These are phyloP conservation scores for Tenthredo notha DNA, from an alignment of 2,888 invertebrate species.

Conservation along the genomic window DNA sequence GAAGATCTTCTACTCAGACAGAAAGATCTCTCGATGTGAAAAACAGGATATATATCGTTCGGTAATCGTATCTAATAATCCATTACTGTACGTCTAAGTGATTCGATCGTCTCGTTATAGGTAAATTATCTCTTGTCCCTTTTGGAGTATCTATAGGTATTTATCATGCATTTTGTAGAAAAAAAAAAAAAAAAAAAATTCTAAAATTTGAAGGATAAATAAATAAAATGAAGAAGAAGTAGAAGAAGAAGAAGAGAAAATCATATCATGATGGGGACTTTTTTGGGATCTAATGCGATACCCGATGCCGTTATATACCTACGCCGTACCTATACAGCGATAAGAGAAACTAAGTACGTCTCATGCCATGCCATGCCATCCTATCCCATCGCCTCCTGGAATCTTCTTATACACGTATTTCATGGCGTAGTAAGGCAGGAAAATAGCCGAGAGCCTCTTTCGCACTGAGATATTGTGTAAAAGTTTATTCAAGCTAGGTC, in stretches of 20 bases:
- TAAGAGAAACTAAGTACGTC: conserved; percentile 3
- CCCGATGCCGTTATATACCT: neutral
- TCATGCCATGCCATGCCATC: neutral
- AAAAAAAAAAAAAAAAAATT: neutral
- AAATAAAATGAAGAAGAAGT: neutral
- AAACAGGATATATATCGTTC: neutral
- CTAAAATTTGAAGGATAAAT: neutral
- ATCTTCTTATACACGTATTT: neutral
- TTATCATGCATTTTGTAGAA: neutral
- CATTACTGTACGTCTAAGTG: neutral
- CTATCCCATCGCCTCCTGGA: neutral
- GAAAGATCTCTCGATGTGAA: neutral
- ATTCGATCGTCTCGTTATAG: neutral
- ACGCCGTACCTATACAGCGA: neutral
- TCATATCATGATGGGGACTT: neutral
- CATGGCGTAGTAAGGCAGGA: neutral
- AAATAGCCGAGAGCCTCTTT: neutral
- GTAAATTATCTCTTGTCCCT: neutral
- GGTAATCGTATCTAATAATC: conserved; percentile 28
- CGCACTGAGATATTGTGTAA: neutral
- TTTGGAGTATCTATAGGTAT: neutral
- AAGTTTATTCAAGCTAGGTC: conserved; percentile 15
- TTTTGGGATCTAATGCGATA: neutral
- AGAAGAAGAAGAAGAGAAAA: neutral
- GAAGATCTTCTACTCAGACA: conserved; percentile 10